Percentiles rank a stretch among this genome's conserved stretches.
These are phyloP conservation scores for Gibbula magus DNA, from an alignment of 2,888 invertebrate species.

Conservation along the genomic window DNA sequence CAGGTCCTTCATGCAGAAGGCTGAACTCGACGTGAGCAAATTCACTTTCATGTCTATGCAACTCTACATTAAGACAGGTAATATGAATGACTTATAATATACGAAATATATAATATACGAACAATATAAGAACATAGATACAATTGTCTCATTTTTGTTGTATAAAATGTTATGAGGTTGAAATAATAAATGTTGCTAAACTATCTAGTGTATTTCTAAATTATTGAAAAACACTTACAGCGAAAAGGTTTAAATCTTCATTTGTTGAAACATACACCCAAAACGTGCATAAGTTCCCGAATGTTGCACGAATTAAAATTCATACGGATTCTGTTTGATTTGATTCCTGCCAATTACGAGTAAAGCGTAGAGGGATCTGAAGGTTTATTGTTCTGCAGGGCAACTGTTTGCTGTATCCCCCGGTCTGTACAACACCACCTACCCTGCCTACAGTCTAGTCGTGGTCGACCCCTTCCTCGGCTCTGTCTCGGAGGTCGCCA, in stretches of 20 bases:
- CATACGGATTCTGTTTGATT: not conserved
- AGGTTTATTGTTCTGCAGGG: conserved; percentile 29
- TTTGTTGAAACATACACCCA: no score
- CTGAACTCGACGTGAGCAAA: conserved; percentile 45
- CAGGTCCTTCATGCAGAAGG: not conserved
- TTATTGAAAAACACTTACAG: no score
- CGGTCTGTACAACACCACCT: conserved; percentile 40
- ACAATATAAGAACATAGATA: no score
- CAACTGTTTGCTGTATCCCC: conserved; percentile 54
- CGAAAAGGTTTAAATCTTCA: no score
- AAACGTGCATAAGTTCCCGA: no score
- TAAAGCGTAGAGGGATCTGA: not conserved
- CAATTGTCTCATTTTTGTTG: no score
- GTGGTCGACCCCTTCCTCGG: conserved; percentile 46
- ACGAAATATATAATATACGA: no score
- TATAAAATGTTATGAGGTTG: no score
- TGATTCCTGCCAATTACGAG: not conserved
- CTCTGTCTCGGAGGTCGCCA: conserved; percentile 38
- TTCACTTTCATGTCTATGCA: conserved; percentile 55
- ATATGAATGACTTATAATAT: no score
- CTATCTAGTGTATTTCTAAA: no score
- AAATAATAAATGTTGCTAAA: no score
- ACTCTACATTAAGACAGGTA: conserved; percentile 39
- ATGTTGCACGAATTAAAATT: no score
- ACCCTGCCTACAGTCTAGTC: conserved; percentile 49